A percentile compares a stretch with the other conserved stretches of the same genome.
Evolutionary conservation across 1,140 invertebrate species (phyloP).

Genomic region (Piezodorus guildinii): DNA sequence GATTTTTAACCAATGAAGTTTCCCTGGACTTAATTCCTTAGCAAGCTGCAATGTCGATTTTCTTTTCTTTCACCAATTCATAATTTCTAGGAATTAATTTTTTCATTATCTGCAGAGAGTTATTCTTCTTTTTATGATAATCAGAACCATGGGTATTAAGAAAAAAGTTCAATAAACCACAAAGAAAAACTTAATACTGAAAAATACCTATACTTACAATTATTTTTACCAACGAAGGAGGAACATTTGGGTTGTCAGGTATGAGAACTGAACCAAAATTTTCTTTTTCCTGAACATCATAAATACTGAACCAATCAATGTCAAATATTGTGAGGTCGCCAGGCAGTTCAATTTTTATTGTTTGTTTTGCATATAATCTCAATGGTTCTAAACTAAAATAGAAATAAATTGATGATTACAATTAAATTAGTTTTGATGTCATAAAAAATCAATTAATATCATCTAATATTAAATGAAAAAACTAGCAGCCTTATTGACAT

Average conservation of each 20-base stretch:
- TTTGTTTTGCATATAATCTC: constrained; percentile 55
- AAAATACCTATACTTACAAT: constrained; percentile 29
- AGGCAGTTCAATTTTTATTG: constrained; percentile 64
- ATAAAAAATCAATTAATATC: too few relatives aligned
- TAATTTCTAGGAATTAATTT: too few relatives aligned
- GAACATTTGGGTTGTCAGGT: constrained; percentile 70
- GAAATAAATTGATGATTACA: constrained; percentile 1
- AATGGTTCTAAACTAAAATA: constrained; percentile 54
- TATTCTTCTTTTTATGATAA: too few relatives aligned
- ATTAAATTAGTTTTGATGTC: too few relatives aligned
- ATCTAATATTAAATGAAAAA: too few relatives aligned
- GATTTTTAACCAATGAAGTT: too few relatives aligned
- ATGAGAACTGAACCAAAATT: constrained; percentile 69
- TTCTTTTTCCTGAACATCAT: constrained; percentile 55
- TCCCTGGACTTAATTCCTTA: too few relatives aligned
- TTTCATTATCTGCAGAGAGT: too few relatives aligned
- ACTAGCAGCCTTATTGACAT: too few relatives aligned
- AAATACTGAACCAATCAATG: constrained; percentile 76
- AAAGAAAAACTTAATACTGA: not conserved
- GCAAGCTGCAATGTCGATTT: too few relatives aligned
- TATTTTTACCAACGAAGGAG: constrained; percentile 58
- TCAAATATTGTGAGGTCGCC: constrained; percentile 72
- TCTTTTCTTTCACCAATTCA: too few relatives aligned
- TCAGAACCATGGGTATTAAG: too few relatives aligned
- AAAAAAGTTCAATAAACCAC: not conserved